These are phyloP conservation scores for Aspidoscelis tigris DNA, from an alignment of 2,113 vertebrate genomes.

Conservation along the genomic window DNA sequence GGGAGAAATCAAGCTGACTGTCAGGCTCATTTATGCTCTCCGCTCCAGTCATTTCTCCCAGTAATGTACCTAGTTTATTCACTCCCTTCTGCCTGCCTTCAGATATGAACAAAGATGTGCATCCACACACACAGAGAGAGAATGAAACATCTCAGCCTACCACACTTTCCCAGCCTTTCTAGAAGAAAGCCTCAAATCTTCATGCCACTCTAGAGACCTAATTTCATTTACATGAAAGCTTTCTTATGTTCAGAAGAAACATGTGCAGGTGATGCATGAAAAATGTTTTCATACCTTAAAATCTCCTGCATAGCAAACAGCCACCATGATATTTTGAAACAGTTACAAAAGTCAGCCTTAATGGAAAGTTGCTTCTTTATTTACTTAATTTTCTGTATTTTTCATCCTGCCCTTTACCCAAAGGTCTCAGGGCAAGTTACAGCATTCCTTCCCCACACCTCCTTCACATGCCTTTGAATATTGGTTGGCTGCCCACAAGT, in stretches of 20 bases:
- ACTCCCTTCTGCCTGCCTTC: neutral
- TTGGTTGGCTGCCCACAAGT: too few species aligned
- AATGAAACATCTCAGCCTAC: neutral
- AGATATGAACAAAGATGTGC: accelerated
- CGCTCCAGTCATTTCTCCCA: constrained; percentile 17
- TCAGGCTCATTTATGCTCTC: constrained; percentile 26
- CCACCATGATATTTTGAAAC: neutral
- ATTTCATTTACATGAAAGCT: constrained; percentile 1
- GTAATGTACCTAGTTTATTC: neutral
- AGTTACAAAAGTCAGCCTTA: neutral
- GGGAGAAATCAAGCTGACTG: neutral
- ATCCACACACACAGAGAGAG: neutral
- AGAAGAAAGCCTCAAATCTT: neutral
- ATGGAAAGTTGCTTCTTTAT: neutral
- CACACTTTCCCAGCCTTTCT: constrained; percentile 4
- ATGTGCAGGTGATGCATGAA: neutral
- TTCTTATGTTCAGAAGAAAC: constrained; percentile 23
- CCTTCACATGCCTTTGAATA: too few species aligned
- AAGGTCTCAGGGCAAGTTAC: too few species aligned
- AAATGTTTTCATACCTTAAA: constrained; percentile 25
- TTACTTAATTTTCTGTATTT: neutral
- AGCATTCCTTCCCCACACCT: too few species aligned
- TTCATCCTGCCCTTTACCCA: too few species aligned
- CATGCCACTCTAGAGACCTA: neutral
- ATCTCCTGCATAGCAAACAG: neutral